These are phyloP conservation scores for Adelphocoris suturalis DNA, from an alignment of 2,888 invertebrate genomes.

Conservation along the genomic window DNA sequence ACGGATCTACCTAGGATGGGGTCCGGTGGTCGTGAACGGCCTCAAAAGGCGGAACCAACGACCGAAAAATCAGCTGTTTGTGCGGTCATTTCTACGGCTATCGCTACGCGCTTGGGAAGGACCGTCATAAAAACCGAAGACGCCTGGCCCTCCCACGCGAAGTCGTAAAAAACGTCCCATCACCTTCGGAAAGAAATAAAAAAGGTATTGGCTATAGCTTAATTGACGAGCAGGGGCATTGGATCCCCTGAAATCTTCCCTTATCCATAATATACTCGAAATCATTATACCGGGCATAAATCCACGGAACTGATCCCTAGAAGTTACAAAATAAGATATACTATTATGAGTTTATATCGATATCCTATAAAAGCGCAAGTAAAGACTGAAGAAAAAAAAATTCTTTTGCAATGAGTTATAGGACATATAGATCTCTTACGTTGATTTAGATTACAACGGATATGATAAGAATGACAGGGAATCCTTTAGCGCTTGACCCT, in stretches of 20 bases:
- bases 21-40: neutral
- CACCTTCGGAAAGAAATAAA: constrained; percentile 39
- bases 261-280: constrained; percentile 19
- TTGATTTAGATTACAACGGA: no score
- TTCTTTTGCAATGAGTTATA: no score
- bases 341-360: no score
- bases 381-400: no score
- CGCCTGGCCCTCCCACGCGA: constrained; percentile 10
- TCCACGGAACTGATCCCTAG: neutral
- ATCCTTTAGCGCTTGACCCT: no score
- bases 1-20: neutral
- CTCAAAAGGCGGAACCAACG: constrained; percentile 39
- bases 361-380: no score
- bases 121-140: constrained; percentile 7
- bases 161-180: constrained; percentile 30
- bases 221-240: neutral
- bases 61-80: constrained; percentile 42
- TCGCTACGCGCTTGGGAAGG: constrained; percentile 27
- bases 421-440: no score
- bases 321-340: no score
- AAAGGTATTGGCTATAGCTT: constrained; percentile 26
- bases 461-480: no score
- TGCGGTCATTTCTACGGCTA: constrained; percentile 39
- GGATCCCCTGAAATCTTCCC: neutral
- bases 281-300: neutral